phyloP scores from a whole-genome alignment of 2,113 vertebrate species.

The Otocyon megalotis region DNA sequence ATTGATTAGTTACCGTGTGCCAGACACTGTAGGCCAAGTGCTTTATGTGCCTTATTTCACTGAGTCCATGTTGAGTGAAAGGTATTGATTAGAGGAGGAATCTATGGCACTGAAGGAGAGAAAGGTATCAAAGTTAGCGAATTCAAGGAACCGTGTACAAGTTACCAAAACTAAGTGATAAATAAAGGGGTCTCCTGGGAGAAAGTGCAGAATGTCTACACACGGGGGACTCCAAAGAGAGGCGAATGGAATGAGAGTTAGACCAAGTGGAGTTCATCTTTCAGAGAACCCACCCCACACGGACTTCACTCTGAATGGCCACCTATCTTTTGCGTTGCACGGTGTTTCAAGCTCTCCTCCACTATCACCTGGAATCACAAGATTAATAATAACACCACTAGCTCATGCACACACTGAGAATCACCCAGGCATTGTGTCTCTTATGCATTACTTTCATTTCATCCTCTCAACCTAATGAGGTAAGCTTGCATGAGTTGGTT shows the following conservation, averaged over 20 bases:
- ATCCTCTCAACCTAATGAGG: background rate
- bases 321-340: background rate
- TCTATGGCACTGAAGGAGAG: background rate
- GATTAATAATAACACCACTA: background rate
- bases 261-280: background rate
- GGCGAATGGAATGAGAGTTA: background rate
- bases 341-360: background rate
- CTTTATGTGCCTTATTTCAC: background rate
- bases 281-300: background rate
- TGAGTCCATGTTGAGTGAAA: constrained; percentile 15
- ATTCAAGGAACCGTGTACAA: background rate
- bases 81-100: constrained; percentile 28
- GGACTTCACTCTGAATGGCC: background rate
- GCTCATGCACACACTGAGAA: background rate
- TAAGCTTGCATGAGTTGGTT: background rate
- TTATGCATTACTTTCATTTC: background rate
- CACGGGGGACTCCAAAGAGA: background rate
- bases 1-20: background rate
- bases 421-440: background rate
- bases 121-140: background rate
- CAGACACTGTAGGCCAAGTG: background rate
- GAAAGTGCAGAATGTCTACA: background rate
- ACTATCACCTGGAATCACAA: background rate
- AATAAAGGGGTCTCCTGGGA: background rate
- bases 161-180: background rate